Evolutionary conservation across 2,888 invertebrate species (phyloP), one percentile per base, ranked within the genome.

Genomic region (Notodonta dromedarius): DNA sequence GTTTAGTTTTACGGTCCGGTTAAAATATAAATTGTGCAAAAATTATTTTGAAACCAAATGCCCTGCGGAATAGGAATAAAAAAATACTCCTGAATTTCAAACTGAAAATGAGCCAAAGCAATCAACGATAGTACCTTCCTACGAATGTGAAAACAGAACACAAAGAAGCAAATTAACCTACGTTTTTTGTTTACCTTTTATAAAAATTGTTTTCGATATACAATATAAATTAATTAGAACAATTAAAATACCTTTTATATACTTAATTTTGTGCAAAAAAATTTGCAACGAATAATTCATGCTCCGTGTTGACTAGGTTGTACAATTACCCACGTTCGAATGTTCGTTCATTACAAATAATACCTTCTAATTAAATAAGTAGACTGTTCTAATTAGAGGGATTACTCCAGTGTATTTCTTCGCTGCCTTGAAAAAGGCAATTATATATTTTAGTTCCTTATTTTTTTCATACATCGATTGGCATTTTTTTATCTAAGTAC

Each of bases 331-430:
- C 12, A 2, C 52, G 32, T 50, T 8, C 13, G 14, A 52, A 52
- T 13, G 14, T 50, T 52, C 52, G 32, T 11, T 1, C 7, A 52
- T 32, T 32, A 52, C 51, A 11, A 51, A 16, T 51, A 51, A 51
- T 52, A 5, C 52, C 52, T 32, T 52, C 32, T 32, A 32, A 52
- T 52, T 52, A 32, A 52, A 24, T 24, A 24, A 24, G 24, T 32
- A 52, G 52, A 32, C 52, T 32, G 14, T 52, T 32, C 24, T 52
- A 52, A 52, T 52, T 52, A 52, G 52, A 13, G 32, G 32, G 32
- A 52, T 52, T 52, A 32, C 24, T 52, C 52, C 16, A 5, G 16
- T 9, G n/a, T 46, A 16, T 16, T 50, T 16, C 16, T 50, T 16
- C 12, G 9, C 7, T 50, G 50, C 9, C 11, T 16, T 9, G 4